Percentiles rank a stretch among this genome's conserved stretches.
Conservation (phyloP, 2,888 invertebrate species). For the Pseudococcus jackbeardsleyi region DNA sequence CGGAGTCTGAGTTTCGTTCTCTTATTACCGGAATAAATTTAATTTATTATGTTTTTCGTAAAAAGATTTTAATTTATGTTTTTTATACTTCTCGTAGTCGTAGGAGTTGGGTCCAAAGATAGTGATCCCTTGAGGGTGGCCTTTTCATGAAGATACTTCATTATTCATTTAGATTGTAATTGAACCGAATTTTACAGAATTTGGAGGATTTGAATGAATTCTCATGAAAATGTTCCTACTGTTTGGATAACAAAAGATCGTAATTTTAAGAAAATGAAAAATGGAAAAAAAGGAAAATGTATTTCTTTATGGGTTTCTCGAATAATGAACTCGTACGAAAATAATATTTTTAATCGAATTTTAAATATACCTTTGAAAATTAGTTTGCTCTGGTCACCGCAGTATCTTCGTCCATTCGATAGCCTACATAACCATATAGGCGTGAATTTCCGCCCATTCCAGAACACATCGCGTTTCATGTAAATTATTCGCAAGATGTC, state of each 20-base stretch:
- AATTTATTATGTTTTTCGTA: slow-evolving; percentile 40
- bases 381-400: background rate
- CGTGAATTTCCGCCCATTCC: slow-evolving; percentile 45
- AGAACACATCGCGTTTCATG: slow-evolving; percentile 29
- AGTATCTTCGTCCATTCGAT: background rate
- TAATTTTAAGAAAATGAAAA: background rate
- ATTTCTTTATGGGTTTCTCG: background rate
- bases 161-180: slow-evolving; percentile 21
- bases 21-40: slow-evolving; percentile 50
- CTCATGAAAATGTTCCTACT: background rate
- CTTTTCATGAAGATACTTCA: slow-evolving; percentile 33
- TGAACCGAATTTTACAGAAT: background rate
- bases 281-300: background rate
- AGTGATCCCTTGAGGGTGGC: background rate
- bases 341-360: background rate
- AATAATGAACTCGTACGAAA: too few species aligned
- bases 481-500: slow-evolving; percentile 42
- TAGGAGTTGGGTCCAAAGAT: background rate
- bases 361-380: background rate
- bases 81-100: background rate
- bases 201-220: background rate
- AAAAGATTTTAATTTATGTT: slow-evolving; percentile 33
- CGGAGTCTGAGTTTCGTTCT: slow-evolving; percentile 26
- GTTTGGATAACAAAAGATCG: background rate
- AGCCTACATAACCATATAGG: slow-evolving; percentile 17